Conservation (phyloP, 1,140 invertebrate genomes). For the Aphidius gifuensis region DNA sequence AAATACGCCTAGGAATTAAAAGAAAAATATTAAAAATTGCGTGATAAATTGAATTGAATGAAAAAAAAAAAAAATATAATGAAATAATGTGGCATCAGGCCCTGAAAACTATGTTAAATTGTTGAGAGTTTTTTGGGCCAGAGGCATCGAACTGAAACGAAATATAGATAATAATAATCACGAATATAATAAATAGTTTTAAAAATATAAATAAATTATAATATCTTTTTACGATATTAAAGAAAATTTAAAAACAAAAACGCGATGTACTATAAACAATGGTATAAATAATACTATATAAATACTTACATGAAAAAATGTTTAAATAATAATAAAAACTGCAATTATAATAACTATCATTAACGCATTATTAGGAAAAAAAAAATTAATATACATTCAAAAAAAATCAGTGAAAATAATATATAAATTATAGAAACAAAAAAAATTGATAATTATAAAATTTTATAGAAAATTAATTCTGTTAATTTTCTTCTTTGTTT, state of each 20-base stretch:
- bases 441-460: slow-evolving; percentile 25
- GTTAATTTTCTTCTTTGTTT: too few relatives aligned
- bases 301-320: background rate
- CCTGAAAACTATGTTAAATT: slow-evolving; percentile 53
- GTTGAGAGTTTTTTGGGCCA: slow-evolving; percentile 52
- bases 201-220: slow-evolving; percentile 20
- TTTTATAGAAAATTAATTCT: too few relatives aligned
- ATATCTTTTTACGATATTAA: slow-evolving; percentile 50
- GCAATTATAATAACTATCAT: slow-evolving; percentile 40
- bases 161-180: slow-evolving; percentile 22
- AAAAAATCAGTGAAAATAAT: slow-evolving; percentile 14
- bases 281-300: slow-evolving; percentile 44
- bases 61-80: slow-evolving; percentile 25
- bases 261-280: slow-evolving; percentile 44
- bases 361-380: slow-evolving; percentile 41
- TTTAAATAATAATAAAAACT: slow-evolving; percentile 49
- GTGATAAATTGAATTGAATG: slow-evolving; percentile 11
- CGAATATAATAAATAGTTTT: slow-evolving; percentile 14
- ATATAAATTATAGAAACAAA: slow-evolving; percentile 23
- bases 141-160: slow-evolving; percentile 32
- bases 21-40: background rate
- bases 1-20: slow-evolving; percentile 7
- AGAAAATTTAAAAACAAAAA: slow-evolving; percentile 24
- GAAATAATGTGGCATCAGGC: slow-evolving; percentile 28
- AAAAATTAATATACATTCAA: slow-evolving; percentile 17